Evolutionary conservation across 2,888 invertebrate genomes (phyloP), one percentile per base, ranked within the genome.

Genomic region (Nymphalis polychloros): DNA sequence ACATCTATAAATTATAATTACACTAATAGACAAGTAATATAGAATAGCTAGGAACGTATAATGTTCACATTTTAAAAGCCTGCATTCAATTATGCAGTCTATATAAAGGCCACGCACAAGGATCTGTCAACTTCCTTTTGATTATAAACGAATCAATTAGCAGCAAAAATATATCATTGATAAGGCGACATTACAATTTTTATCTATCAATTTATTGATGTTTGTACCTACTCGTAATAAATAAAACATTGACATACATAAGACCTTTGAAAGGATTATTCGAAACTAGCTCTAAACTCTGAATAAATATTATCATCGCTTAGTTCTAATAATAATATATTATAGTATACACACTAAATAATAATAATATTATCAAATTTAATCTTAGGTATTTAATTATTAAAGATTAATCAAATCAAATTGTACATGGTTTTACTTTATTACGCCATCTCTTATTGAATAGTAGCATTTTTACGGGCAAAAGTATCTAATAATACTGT

Each of bases 361-460:
- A 13, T 41, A 41, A 41, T 41, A 41, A 41, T 8, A 2, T 41
- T 41, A 41, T 41, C 41, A 13, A 13, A 10, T 41, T 41, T 8
- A 41, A 41, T 41, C 10, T 41, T 13, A 13, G 10, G 4, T 13
- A 41, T 13, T 13, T 13, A 13, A 4, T 41, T 41, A 0, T 41
- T 41, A 13, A 41, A 13, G 1, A 20, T 16, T 52, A 23, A 23
- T 19, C 0, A 20, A 4, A 20, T 2, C 4, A 52, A 10, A 23
- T 20, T 20, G 5, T 23, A 20, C 5, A 52, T 8, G 1, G 13
- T 20, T 10, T 23, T 55, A 17, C 1, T 17, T 7, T n/a, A 31
- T n/a, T n/a, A 63, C 73, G 82, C 79, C 82, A 81, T 81, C 84
- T 83, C 63, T 77, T 73, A 69, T 61, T n/a, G 48, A 80, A 69